Evolutionary conservation across 2,797 vertebrate genomes (phyloP), one percentile per base, ranked within the genome.

Genomic region (Pipistrellus pipistrellus): DNA sequence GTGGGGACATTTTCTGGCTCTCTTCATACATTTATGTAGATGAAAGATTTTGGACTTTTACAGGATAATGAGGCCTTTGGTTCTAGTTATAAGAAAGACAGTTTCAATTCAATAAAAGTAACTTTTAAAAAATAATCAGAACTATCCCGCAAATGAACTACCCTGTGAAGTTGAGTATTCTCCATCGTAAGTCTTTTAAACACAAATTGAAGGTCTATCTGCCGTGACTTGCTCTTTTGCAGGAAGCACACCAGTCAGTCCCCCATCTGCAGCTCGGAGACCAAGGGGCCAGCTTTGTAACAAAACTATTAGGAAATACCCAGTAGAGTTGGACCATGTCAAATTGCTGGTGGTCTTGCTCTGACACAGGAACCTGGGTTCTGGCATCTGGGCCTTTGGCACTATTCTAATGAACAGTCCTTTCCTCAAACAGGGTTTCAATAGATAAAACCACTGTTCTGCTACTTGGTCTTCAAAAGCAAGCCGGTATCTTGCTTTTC

Each of bases 31-130:
- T 51, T 55, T 80, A 53, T 2, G 0, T 53, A 46, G 25, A 73
- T 6, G n/a, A 57, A n/a, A 69, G 35, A 73, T 44, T 83, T 77
- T 21, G 35, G 27, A 30, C 11, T 77, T 90, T 46, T 57, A 73
- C 12, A 55, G 55, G 48, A 3, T 35, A 23, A 51, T 62, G 25
- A 55, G 73, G 64, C 10, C 30, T 73, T n/a, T 27, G 55, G 57
- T 35, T 35, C 76, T 59, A 55, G 12, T 62, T 85, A 71, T 11
- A 78, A 85, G 32, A 18, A 59, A 78, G 38, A n/a, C n/a, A n/a
- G 51, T 83, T 80, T 88, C 51, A 66, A 23, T 69, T 93, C 51
- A 62, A 35, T 72, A 68, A 69, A 96, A 87, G 76, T 53, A 15
- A n/a, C 46, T 69, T 73, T 83, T 41, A 23, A 23, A 64, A 75